phyloP scores from a whole-genome alignment of 2,797 vertebrate genomes.

The Gallinago stenura region DNA sequence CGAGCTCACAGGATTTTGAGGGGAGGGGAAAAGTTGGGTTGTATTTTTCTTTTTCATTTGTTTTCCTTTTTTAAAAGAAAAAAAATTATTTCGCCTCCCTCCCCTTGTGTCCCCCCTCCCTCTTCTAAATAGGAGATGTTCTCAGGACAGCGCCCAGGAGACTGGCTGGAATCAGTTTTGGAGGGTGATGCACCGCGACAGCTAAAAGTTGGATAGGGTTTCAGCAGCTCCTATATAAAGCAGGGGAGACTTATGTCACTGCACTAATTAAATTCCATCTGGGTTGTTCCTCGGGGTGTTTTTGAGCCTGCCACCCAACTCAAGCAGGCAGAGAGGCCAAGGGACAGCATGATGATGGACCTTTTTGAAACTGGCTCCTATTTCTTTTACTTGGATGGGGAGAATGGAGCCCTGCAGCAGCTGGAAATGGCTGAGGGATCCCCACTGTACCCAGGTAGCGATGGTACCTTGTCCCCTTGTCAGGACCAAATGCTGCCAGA shows the following conservation, averaged over 20 bases:
- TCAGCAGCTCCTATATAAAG: slow-evolving; percentile 96
- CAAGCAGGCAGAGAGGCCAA: slow-evolving; percentile 79
- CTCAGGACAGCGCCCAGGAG: slow-evolving; percentile 73
- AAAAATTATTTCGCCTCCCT: background rate
- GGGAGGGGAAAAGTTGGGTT: background rate
- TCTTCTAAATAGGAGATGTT: slow-evolving; percentile 76
- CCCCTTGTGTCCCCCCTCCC: background rate
- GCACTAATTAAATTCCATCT: slow-evolving; percentile 96
- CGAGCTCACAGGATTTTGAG: rapidly evolving
- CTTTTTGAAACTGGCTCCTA: slow-evolving; percentile 98
- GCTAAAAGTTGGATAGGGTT: slow-evolving; percentile 94
- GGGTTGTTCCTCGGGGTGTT: slow-evolving; percentile 82
- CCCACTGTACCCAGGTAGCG: slow-evolving; percentile 89
- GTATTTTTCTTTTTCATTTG: background rate
- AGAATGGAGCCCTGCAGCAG: slow-evolving; percentile 90
- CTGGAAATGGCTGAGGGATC: slow-evolving; percentile 92
- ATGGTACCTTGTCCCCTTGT: slow-evolving; percentile 89
- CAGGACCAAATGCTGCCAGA: slow-evolving; percentile 88
- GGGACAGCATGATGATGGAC: slow-evolving; percentile 97
- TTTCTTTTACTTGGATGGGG: slow-evolving; percentile 95
- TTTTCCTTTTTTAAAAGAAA: background rate
- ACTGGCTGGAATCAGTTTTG: slow-evolving; percentile 80
- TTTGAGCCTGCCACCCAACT: slow-evolving; percentile 80
- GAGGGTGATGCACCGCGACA: slow-evolving; percentile 88
- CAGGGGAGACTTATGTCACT: slow-evolving; percentile 91